phyloP scores from a whole-genome alignment of 2,113 vertebrate genomes.

The Stercorarius parasiticus region DNA sequence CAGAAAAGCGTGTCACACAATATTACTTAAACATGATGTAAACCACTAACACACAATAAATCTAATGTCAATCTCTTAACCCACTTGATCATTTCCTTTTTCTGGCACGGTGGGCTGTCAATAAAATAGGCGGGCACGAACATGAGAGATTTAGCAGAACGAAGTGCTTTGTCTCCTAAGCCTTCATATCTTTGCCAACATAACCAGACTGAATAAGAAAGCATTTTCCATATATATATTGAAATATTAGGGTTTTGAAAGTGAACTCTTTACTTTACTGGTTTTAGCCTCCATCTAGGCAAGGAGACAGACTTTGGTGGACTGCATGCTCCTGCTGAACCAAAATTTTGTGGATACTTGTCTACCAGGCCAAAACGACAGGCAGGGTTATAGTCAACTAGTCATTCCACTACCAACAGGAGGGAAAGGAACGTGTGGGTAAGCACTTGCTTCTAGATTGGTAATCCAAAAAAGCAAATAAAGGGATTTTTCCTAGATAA shows the following conservation, averaged over 20 bases:
- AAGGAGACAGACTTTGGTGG: neutral
- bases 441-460: neutral
- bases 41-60: slow-evolving; percentile 26
- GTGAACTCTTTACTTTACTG: neutral
- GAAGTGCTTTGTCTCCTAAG: neutral
- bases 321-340: neutral
- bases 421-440: neutral
- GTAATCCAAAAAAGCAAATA: neutral
- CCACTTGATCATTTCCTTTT: neutral
- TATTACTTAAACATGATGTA: neutral
- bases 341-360: neutral
- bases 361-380: neutral
- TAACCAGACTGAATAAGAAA: neutral
- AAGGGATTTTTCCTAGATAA: neutral
- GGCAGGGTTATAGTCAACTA: neutral
- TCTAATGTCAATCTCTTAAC: neutral
- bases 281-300: neutral
- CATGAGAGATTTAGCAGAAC: neutral
- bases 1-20: neutral
- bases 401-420: neutral
- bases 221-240: neutral
- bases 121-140: neutral
- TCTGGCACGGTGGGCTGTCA: neutral
- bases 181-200: neutral
- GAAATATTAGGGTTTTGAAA: neutral